Evolutionary conservation across 2,113 vertebrate species (phyloP).

Genomic region (Sclerurus mexicanus): DNA sequence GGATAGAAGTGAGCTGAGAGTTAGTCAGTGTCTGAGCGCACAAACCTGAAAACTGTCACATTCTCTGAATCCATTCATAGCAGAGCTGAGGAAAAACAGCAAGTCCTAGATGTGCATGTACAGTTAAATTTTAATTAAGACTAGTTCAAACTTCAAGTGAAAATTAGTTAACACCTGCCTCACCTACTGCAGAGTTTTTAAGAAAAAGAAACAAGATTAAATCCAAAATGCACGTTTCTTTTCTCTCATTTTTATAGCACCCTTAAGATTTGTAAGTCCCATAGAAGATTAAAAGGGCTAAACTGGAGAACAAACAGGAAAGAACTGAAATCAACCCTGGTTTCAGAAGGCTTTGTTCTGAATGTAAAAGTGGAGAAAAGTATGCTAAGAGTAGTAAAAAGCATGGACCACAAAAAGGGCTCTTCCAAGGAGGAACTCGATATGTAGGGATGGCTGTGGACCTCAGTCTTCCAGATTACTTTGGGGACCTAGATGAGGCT

Average conservation of each 20-base stretch:
- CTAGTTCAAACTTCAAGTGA: not conserved
- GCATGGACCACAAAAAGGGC: not conserved
- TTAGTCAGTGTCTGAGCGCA: not conserved
- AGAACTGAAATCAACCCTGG: not conserved
- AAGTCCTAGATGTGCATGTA: not conserved
- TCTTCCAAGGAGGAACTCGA: not conserved
- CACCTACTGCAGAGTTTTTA: not conserved
- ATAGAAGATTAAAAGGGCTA: not conserved
- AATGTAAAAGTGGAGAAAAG: not conserved
- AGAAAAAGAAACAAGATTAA: not conserved
- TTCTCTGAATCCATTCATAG: not conserved
- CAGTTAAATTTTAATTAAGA: not conserved
- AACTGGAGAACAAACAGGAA: not conserved
- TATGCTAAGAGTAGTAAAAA: not conserved
- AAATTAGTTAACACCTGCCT: not conserved
- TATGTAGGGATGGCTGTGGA: not conserved
- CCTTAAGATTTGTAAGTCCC: not conserved
- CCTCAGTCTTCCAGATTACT: not conserved
- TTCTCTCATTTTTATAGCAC: not conserved
- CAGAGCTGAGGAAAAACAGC: not conserved
- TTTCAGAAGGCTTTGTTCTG: not conserved
- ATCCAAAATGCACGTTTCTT: not conserved
- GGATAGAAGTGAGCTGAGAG: not conserved
- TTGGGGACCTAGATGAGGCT: not conserved
- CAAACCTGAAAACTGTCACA: not conserved